Evolutionary conservation across 2,888 invertebrate genomes (phyloP), one percentile per base, ranked within the genome.

Genomic region (Epinotia brunnichana): DNA sequence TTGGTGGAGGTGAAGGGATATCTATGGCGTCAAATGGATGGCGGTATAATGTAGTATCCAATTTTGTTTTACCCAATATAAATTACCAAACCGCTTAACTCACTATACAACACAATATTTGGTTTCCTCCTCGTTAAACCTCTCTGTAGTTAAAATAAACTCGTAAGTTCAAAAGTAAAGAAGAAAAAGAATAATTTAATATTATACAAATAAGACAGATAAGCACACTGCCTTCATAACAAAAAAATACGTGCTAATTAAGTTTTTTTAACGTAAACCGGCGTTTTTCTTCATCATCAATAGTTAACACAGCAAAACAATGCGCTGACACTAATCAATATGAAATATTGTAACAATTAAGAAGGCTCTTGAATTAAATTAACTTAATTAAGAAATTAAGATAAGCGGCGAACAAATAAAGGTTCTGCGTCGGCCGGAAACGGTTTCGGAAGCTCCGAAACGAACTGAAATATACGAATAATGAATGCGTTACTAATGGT

Each of bases 321-420:
- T 72, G 72, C 61, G 61, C 61, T 13, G 53, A 44, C 57, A 24
- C 29, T 67, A 68, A 72, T 72, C 72, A 69, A 56, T 67, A 75
- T 74, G 74, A 78, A 77, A 76, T 77, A 79, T 78, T 74, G 76
- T 74, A 70, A 69, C 74, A 77, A 77, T 77, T 76, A 78, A 74
- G 60, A 62, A 44, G 48, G 56, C 68, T 64, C 74, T 75, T 77
- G 77, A 79, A 62, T 56, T 51, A 51, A 71, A 68, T 69, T 60
- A 70, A 61, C 77, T 89, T 91, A 90, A 92, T 92, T 91, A 90
- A 90, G 90, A 89, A 90, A 90, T 90, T 88, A 90, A 90, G 91
- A 92, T 92, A 91, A 87, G 80, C 77, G 69, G 78, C 79, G 83
- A 82, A 86, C 85, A 87, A 87, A 90, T 87, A 87, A 88, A 88